Evolutionary conservation across 2,888 invertebrate species (phyloP), one percentile per base, ranked within the genome.

Genomic region (Dermolepida albohirtum): DNA sequence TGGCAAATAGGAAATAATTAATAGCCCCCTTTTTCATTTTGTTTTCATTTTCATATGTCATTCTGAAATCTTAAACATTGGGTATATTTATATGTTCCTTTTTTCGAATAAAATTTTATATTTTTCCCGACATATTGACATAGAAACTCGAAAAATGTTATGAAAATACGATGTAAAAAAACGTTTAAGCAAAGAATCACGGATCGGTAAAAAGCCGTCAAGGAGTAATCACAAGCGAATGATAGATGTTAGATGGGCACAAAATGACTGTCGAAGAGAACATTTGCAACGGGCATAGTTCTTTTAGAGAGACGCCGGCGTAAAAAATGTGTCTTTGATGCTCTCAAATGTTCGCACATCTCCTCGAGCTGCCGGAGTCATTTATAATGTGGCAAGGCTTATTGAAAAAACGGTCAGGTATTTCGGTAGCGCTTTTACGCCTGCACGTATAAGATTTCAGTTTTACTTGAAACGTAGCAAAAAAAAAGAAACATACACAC

Each of bases 241-340:
- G 73, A 73, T 73, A 69, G 71, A 73, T 72, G 73, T 59, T 66
- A 55, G 64, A 67, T 43, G 65, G 64, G 67, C 69, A 66, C 63
- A 66, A 69, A 73, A 73, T 70, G 71, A 70, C 70, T 73, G 71
- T 72, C 69, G 72, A 73, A 68, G 69, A 65, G 71, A 73, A 70
- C 73, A 70, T 73, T 73, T 72, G 71, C 72, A 66, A 68, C 73
- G 66, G 69, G 64, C 68, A 65, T 57, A 64, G 71, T 68, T 71
- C 70, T 72, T 69, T 67, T 66, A 55, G 67, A 41, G 57, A 66
- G 66, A 64, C 64, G 64, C 59, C 62, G 63, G 67, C 43, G 55
- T 67, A 73, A 73, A 70, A 73, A 73, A 73, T 73, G 73, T 73
- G 73, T 73, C 73, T 72, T 73, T 73, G 73, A 73, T 73, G 72